These are phyloP conservation scores for Mesocricetus auratus DNA, from an alignment of 2,113 vertebrate genomes.

Conservation along the genomic window DNA sequence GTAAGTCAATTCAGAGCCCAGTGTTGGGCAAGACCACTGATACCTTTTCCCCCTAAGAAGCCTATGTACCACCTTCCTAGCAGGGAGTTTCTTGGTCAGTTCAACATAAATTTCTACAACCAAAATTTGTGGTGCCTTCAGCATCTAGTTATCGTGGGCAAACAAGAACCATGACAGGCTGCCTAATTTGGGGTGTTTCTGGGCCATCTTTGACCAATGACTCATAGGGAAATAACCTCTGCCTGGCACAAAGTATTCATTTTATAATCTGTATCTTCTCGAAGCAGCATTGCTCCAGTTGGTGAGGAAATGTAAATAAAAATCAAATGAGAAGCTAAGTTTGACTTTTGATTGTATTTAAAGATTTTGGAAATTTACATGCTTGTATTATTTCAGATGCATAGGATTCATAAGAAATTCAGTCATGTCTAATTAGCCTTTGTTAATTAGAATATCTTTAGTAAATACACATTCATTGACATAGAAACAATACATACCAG, in stretches of 20 bases:
- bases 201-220: not conserved
- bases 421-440: conserved; percentile 36
- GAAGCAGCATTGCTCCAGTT: not conserved
- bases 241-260: not conserved
- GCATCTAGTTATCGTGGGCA: not conserved
- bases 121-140: not conserved
- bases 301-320: conserved; percentile 11
- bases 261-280: not conserved
- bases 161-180: not conserved
- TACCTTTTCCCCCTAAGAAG: not conserved
- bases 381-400: not conserved
- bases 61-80: too few relatives aligned
- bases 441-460: conserved; percentile 22
- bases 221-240: not conserved
- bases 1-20: not conserved
- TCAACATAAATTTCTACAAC: not conserved
- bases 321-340: not conserved
- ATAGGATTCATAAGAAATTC: not conserved
- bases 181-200: not conserved
- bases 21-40: not conserved
- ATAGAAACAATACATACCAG: not conserved
- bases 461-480: not conserved
- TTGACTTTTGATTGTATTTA: not conserved
- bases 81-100: too few relatives aligned
- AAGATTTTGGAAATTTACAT: not conserved